Percentiles rank a stretch among this genome's conserved stretches.
phyloP scores from a whole-genome alignment of 2,888 invertebrate genomes.

The Drosophila robusta region DNA sequence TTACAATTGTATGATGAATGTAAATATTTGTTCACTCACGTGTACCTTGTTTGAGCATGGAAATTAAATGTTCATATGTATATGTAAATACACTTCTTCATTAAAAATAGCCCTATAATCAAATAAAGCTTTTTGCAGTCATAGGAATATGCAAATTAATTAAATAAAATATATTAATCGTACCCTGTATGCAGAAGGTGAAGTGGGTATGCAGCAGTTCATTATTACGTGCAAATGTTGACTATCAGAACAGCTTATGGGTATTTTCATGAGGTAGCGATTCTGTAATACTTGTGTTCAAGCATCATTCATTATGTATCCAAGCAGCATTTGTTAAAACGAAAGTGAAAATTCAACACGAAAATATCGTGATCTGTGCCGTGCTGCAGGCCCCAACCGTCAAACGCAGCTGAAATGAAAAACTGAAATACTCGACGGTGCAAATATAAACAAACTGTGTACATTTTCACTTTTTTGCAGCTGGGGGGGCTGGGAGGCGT shows the following conservation, averaged over 20 bases:
- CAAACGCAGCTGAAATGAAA: conserved; percentile 34
- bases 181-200: neutral
- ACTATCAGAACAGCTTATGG: too few species aligned
- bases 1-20: neutral
- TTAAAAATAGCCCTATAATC: neutral
- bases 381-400: neutral
- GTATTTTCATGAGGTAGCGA: neutral
- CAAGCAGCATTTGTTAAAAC: conserved; percentile 43
- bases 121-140: neutral
- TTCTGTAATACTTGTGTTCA: conserved; percentile 18
- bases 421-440: conserved; percentile 33
- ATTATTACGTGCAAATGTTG: too few species aligned
- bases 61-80: neutral
- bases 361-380: conserved; percentile 62
- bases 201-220: neutral
- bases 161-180: neutral
- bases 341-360: conserved; percentile 75
- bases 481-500: conserved; percentile 17
- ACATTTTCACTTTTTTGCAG: conserved; percentile 71
- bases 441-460: conserved; percentile 70
- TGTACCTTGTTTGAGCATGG: neutral
- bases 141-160: neutral
- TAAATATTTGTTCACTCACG: neutral
- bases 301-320: conserved; percentile 17
- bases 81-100: neutral